Base-by-base conservation (phyloP, 23 tunicate species). In the Corella eumyota region DNA sequence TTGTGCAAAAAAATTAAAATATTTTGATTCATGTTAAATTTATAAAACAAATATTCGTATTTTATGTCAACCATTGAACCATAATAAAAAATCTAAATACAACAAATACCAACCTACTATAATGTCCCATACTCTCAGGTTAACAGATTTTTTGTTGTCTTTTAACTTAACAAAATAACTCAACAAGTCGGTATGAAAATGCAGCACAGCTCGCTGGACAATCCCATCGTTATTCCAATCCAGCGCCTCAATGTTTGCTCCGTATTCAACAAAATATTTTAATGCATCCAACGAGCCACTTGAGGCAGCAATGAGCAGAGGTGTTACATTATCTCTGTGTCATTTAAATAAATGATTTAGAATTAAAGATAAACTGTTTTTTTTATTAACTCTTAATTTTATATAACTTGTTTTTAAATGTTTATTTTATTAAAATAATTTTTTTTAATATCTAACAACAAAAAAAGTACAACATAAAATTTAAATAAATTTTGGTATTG, bases 251-350 rank as follows among this genome's bases (percentile, higher is more conserved):
- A 79, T 25, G 4, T 36, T 30, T 30, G 95, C 95, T n/a, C 95
- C 95, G 25, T 21, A 47, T 24, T 72, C 20, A 17, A 86, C 56
- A n/a, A 86, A 59, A 62, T 65, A 86, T 34, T 72, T 50, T 9
- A 86, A 48, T 31, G 90, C 29, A 0, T 37, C 48, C 0, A 86
- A 47, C 2, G 85, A 50, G 19, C 95, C 95, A 61, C 80, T 61
- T 2, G 95, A 71, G 54, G 95, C 80, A 64, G 95, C 95, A 59
- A 66, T 67, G 27, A 86, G 80, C 45, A 76, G 36, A 34, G 95
- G 95, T 9, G 95, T 86, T 6, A 75, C 71, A 32, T 67, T 52
- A 59, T 86, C 95, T n/a, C 95, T 86, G 58, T 44, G 34, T 0
- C 45, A 33, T 23, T 40, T 40, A 9, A 40, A 40, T 40, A 9